Evolutionary conservation across 2,888 invertebrate species (phyloP), one percentile per base, ranked within the genome.

Genomic region (Drosophila tanythrix): DNA sequence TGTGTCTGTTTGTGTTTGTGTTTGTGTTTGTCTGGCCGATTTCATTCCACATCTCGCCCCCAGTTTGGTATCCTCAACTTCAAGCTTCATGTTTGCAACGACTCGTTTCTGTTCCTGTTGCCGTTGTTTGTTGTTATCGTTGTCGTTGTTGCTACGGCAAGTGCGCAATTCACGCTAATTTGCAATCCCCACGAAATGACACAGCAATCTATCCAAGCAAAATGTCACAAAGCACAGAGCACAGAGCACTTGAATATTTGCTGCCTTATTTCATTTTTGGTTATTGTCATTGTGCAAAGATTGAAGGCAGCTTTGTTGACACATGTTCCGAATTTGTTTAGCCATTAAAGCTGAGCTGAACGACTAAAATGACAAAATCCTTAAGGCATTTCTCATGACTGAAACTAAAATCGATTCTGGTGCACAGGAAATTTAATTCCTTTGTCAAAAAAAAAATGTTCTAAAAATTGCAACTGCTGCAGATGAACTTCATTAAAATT

Each of bases 151-250:
- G 62, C 55, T 61, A 61, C 51, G 62, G 56, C 55, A 74, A 89
- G 80, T 87, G 88, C 84, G 82, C 89, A 87, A 82, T 89, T 75
- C 55, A 72, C 77, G 85, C 85, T 85, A 85, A 85, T 85, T 85
- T 85, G 82, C 73, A 72, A 72, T 79, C 71, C 79, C 76, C 89
- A 68, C 88, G 70, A 83, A 75, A 74, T 76, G 88, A 74, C 89
- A 73, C 74, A 71, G 36, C 70, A 81, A 74, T 65, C 60, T 73
- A 62, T 59, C 61, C 48, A 62, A 53, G 55, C 27, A 56, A 38
- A 38, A 25, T 50, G 60, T 74, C 55, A 65, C 70, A 46, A 51
- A 53, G 46, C 55, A 29, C 13, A 18, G 31, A 53, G 46, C 55
- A 29, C 13, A 18, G 31, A 43, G 46, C 56, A 62, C 76, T 64